Percentiles rank a stretch among this genome's conserved stretches.
Conservation (phyloP, 1,140 invertebrate species). For the Meloidogyne floridensis region DNA sequence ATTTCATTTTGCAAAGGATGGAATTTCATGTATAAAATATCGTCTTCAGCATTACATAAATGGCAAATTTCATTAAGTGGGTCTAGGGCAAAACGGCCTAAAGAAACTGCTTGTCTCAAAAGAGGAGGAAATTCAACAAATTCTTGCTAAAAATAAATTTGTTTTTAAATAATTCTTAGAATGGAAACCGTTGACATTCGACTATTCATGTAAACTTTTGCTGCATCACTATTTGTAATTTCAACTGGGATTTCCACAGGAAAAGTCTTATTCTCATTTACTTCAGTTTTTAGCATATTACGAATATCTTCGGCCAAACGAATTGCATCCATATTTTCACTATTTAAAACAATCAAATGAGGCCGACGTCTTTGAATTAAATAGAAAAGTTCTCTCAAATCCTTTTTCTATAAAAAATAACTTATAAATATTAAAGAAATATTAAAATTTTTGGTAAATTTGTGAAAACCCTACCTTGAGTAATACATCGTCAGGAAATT, state of each 20-base stretch:
- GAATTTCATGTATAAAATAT: slow-evolving; percentile 88
- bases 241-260: slow-evolving; percentile 47
- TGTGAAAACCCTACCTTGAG: slow-evolving; percentile 70
- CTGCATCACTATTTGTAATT: slow-evolving; percentile 51
- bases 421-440: slow-evolving; percentile 8
- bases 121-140: slow-evolving; percentile 53
- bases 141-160: slow-evolving; percentile 49
- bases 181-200: slow-evolving; percentile 39
- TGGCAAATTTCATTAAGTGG: slow-evolving; percentile 93
- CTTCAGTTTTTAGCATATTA: slow-evolving; percentile 36
- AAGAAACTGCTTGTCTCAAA: slow-evolving; percentile 75
- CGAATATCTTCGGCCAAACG: slow-evolving; percentile 51
- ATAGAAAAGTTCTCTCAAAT: slow-evolving; percentile 78
- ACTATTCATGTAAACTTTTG: slow-evolving; percentile 54
- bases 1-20: slow-evolving; percentile 77
- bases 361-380: slow-evolving; percentile 89
- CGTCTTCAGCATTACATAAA: slow-evolving; percentile 89
- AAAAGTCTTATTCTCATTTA: slow-evolving; percentile 30
- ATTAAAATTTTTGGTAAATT: slow-evolving; percentile 15
- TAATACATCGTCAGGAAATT: slow-evolving; percentile 74
- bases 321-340: slow-evolving; percentile 74
- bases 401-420: slow-evolving; percentile 67
- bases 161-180: neutral
- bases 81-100: slow-evolving; percentile 89
- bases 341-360: slow-evolving; percentile 86